Conservation (phyloP, 37 sponge, comb jelly and placozoan species). For the Oscarella lobularis region DNA sequence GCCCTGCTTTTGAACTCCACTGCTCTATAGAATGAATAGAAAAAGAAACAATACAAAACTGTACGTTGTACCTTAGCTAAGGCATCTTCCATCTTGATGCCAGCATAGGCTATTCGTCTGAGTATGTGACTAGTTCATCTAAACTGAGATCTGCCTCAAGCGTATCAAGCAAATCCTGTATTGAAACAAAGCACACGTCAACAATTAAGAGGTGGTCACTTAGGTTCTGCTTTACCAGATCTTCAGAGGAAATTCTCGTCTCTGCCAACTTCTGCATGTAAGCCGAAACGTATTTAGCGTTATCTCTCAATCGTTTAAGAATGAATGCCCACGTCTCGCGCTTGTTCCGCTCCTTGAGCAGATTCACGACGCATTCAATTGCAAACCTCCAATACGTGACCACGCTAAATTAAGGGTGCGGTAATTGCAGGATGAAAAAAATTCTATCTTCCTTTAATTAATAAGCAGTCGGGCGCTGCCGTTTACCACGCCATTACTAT, state of each 20-base stretch:
- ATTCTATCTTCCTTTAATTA: too few species aligned
- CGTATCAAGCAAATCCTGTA: neutral
- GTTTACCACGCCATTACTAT: too few species aligned
- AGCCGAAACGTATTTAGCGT: conserved; percentile 38
- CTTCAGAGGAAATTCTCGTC: neutral
- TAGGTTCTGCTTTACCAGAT: too few species aligned
- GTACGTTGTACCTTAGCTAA: neutral
- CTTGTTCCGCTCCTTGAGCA: conserved; percentile 29
- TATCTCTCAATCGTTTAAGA: conserved; percentile 32
- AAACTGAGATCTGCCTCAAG: neutral
- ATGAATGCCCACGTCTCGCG: conserved; percentile 26
- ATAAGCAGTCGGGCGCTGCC: too few species aligned
- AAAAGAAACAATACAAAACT: neutral
- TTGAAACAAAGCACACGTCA: too few species aligned
- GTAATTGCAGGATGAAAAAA: too few species aligned
- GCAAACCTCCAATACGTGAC: conserved; percentile 67
- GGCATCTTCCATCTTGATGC: neutral
- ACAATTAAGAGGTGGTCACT: too few species aligned
- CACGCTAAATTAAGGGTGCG: conserved; percentile 31
- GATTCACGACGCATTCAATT: conserved; percentile 5
- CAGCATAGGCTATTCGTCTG: neutral
- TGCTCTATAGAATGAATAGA: neutral
- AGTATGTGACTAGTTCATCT: conserved; percentile 13
- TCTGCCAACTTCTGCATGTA: conserved; percentile 51
- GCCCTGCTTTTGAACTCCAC: conserved; percentile 7